Evolutionary conservation across 2,113 vertebrate species (phyloP), one percentile per base, ranked within the genome.

Genomic region (Crotalus tigris): DNA sequence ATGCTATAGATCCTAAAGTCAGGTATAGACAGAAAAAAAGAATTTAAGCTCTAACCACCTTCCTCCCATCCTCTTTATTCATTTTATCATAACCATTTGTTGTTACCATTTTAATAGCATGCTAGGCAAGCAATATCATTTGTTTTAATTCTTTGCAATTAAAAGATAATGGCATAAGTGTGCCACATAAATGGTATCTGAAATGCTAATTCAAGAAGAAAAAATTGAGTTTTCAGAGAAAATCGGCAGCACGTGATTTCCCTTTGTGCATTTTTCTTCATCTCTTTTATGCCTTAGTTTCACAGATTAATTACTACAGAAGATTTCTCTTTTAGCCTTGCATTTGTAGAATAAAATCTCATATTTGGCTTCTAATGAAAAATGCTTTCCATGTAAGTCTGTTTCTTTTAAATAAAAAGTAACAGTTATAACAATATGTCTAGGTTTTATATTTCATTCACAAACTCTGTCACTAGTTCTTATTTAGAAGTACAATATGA

Each of bases 311-410:
- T 94, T 92, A 90, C 33, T 44, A 9, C 3, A 81, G 64, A 89
- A 92, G 88, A 93, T 92, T 88, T 53, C 89, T 92, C 44, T 93
- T 93, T 94, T 92, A 89, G 55, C n/a, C 92, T 51, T 92, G 46
- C 92, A 89, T 94, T 94, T 93, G 87, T 93, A 49, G 92, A 93
- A 91, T 89, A 4, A 94, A 95, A 92, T 93, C 81, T 89, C 64
- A 15, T 59, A 54, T 21, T 85, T 21, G 57, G 88, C 92, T 95
- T 91, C 92, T 92, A 92, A 3, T 69, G 91, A 85, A 90, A 90
- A 87, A 23, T 24, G 49, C 0, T 2, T 55, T 92, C 46, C 24
- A 54, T 91, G 26, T 95, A 94, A 85, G 69, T 44, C 55, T 53
- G 26, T 0, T 1, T 93, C 33, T 21, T 39, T 81, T 44, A 39